Conservation (phyloP, 2,797 vertebrate genomes). For the Catostomus latipinnis region DNA sequence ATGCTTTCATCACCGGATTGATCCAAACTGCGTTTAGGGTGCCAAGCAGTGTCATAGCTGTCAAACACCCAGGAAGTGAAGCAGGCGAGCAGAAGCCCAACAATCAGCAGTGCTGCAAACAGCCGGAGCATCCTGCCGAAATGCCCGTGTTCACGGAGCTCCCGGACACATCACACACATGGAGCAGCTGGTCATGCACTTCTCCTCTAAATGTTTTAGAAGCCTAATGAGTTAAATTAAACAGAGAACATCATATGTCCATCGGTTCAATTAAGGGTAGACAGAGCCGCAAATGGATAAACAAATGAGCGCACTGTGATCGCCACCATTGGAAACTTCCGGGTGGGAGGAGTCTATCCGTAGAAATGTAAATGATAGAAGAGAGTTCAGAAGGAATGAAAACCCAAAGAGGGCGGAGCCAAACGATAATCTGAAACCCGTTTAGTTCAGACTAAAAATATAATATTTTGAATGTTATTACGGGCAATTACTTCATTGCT, state of each 20-base stretch:
- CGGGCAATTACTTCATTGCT: no score
- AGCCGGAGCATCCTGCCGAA: conserved; percentile 78
- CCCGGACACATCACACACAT: not conserved
- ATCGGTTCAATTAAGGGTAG: not conserved
- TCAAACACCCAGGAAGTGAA: conserved; percentile 82
- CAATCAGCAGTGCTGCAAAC: conserved; percentile 75
- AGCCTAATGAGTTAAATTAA: not conserved
- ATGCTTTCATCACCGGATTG: conserved; percentile 55
- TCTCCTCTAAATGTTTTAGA: not conserved
- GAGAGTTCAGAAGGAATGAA: rapidly evolving
- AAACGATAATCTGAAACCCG: not conserved
- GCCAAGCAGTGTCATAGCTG: conserved; percentile 79
- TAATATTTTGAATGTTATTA: no score
- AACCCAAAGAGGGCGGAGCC: not conserved
- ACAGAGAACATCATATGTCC: not conserved
- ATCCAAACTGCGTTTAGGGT: conserved; percentile 74
- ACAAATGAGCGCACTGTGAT: conserved; percentile 26
- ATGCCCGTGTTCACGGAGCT: not conserved
- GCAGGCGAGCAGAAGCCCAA: conserved; percentile 78
- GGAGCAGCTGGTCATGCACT: not conserved
- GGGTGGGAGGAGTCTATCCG: conserved; percentile 10
- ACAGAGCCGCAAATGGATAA: not conserved
- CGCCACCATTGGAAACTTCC: conserved; percentile 41
- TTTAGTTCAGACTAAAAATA: not conserved
- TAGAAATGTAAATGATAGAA: not conserved